Percentiles rank a stretch among this genome's conserved stretches.
These are phyloP conservation scores for Acanthococcus lagerstroemiae DNA, from an alignment of 2,888 invertebrate species.

Conservation along the genomic window DNA sequence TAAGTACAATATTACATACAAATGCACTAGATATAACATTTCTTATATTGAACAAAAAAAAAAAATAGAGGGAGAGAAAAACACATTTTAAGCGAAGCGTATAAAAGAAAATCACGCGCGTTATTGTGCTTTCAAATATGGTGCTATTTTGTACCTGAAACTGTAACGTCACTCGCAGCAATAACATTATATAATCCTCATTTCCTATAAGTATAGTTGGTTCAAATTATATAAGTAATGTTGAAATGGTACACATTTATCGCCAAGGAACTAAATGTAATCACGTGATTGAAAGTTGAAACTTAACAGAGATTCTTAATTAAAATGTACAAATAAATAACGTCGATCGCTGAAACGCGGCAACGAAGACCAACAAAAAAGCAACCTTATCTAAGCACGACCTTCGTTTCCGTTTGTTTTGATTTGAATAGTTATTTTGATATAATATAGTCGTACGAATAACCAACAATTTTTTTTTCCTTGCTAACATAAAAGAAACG, in stretches of 20 bases:
- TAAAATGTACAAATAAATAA: background rate
- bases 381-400: background rate
- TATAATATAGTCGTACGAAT: background rate
- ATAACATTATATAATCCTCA: too few relatives aligned
- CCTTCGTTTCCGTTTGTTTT: too few relatives aligned
- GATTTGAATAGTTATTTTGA: background rate
- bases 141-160: background rate
- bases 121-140: background rate
- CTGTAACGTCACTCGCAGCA: background rate
- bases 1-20: conserved; percentile 25
- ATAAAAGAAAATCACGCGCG: background rate
- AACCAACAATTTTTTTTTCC: background rate
- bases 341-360: background rate
- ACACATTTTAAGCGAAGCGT: background rate
- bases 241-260: background rate
- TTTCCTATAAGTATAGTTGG: too few relatives aligned
- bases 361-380: background rate
- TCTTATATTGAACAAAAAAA: background rate
- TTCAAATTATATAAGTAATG: too few relatives aligned
- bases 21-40: conserved; percentile 21
- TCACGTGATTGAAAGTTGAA: conserved; percentile 16
- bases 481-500: background rate
- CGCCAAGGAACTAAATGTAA: conserved; percentile 22
- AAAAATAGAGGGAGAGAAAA: background rate
- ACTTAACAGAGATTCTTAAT: conserved; percentile 1